Percentiles rank a stretch among this genome's conserved stretches.
phyloP scores from a whole-genome alignment of 2,113 vertebrate genomes.

The Catharus minimus region DNA sequence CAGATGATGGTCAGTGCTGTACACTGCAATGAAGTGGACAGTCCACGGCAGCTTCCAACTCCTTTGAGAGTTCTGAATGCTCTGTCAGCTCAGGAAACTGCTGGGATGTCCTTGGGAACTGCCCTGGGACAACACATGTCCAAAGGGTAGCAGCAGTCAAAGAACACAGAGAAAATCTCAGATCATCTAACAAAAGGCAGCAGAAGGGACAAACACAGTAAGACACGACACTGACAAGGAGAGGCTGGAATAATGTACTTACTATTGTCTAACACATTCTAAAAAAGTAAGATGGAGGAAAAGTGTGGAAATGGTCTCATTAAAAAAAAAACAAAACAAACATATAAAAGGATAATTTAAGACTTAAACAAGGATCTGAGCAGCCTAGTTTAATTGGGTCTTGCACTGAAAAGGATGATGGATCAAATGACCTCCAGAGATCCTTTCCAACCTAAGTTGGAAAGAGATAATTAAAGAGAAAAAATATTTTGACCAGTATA shows the following conservation, averaged over 20 bases:
- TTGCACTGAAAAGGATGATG: background rate
- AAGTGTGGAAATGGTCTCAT: background rate
- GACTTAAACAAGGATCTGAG: background rate
- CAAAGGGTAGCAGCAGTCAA: background rate
- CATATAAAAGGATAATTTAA: background rate
- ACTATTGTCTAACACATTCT: background rate
- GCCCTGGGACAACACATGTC: background rate
- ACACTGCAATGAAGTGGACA: background rate
- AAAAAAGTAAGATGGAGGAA: background rate
- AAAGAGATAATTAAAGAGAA: background rate
- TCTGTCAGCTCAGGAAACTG: background rate
- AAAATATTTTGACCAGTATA: background rate
- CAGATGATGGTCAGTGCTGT: background rate
- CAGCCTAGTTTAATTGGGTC: background rate
- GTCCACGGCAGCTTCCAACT: accelerated
- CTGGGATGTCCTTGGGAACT: background rate
- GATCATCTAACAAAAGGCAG: background rate
- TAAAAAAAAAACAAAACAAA: background rate
- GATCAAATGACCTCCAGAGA: background rate
- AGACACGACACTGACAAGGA: background rate
- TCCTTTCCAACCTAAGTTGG: background rate
- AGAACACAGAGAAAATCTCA: background rate
- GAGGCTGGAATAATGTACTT: background rate
- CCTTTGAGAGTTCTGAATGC: background rate
- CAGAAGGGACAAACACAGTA: background rate